Evolutionary conservation across 1,140 invertebrate species (phyloP).

Genomic region (Bombyx mori): ASM3026992v2 NC_085121.1:16932001-16932500

Average conservation of each 20-base stretch:
- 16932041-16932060: too few relatives aligned
- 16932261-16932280: slow-evolving; percentile 2
- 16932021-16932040: neutral
- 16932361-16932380: neutral
- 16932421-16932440: too few relatives aligned
- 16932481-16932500: too few relatives aligned
- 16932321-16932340: slow-evolving; percentile 1
- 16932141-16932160: too few relatives aligned
- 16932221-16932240: slow-evolving; percentile 4
- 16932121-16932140: too few relatives aligned
- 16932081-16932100: too few relatives aligned
- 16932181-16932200: slow-evolving; percentile 4
- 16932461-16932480: too few relatives aligned
- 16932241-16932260: neutral
- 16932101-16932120: too few relatives aligned
- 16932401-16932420: neutral
- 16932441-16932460: too few relatives aligned
- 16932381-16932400: neutral
- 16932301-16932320: slow-evolving; percentile 13
- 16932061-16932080: too few relatives aligned
- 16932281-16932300: slow-evolving; percentile 1
- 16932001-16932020: too few relatives aligned
- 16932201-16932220: slow-evolving; percentile 8
- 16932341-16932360: neutral
- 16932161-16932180: neutral